phyloP scores from a whole-genome alignment of 2,797 vertebrate genomes.

The Xiphophorus birchmanni region DNA sequence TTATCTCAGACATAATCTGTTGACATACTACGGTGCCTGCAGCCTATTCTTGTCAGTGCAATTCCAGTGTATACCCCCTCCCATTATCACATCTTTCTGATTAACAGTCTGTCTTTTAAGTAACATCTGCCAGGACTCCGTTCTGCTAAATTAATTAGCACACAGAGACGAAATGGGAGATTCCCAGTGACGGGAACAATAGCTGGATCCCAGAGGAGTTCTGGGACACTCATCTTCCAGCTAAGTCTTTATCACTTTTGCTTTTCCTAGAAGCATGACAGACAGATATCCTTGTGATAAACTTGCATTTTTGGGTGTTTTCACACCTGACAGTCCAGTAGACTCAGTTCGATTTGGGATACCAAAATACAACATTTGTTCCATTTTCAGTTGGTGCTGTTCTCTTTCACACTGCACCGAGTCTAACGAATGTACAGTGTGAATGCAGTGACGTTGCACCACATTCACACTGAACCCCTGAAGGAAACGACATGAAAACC shows the following conservation, averaged over 20 bases:
- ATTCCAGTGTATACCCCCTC: not conserved
- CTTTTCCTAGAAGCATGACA: conserved; percentile 18
- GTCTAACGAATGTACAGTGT: no score
- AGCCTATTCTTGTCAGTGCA: not conserved
- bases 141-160: conserved; percentile 65
- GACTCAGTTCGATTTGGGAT: no score
- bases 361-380: no score
- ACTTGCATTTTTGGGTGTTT: conserved; percentile 6
- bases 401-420: no score
- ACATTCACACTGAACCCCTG: no score
- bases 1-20: not conserved
- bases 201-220: conserved; percentile 47
- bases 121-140: conserved; percentile 48
- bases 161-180: conserved; percentile 32
- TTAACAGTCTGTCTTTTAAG: conserved; percentile 62
- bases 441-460: no score
- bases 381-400: no score
- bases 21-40: not conserved
- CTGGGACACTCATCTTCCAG: conserved; percentile 13
- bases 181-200: conserved; percentile 35
- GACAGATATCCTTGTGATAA: conserved; percentile 25
- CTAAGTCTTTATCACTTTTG: conserved; percentile 31
- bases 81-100: conserved; percentile 31
- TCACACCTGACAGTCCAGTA: no score
- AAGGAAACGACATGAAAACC: no score